phyloP scores from a whole-genome alignment of 2,113 vertebrate species.

The Cervus canadensis region DNA sequence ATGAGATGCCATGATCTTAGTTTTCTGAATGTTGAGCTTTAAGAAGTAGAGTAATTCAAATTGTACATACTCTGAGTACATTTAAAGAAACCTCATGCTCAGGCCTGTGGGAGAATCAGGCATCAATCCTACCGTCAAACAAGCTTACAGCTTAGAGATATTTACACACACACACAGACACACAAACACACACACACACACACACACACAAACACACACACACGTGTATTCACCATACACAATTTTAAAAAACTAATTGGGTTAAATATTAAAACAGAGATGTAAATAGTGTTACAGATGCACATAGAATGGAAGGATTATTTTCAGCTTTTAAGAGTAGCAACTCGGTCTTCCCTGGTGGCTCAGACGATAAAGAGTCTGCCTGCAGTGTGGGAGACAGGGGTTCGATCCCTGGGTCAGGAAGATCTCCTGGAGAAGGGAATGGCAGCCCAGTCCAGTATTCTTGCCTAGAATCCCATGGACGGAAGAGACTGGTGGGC shows the following conservation, averaged over 20 bases:
- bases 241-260: neutral
- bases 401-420: neutral
- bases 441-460: neutral
- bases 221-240: neutral
- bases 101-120: neutral
- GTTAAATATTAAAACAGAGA: neutral
- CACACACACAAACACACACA: neutral
- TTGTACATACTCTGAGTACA: neutral
- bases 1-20: too few relatives aligned
- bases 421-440: neutral
- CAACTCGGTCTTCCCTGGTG: neutral
- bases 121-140: neutral
- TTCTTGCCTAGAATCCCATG: neutral
- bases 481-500: neutral
- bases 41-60: neutral
- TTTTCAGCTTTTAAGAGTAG: neutral
- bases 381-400: neutral
- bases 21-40: too few relatives aligned
- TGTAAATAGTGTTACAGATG: neutral
- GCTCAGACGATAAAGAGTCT: neutral
- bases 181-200: neutral
- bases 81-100: neutral
- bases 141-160: neutral
- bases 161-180: neutral
- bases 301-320: neutral